Evolutionary conservation across 92 coral and sea anemone genomes (phyloP).

Genomic region (Palythoa caribaeorum): DNA sequence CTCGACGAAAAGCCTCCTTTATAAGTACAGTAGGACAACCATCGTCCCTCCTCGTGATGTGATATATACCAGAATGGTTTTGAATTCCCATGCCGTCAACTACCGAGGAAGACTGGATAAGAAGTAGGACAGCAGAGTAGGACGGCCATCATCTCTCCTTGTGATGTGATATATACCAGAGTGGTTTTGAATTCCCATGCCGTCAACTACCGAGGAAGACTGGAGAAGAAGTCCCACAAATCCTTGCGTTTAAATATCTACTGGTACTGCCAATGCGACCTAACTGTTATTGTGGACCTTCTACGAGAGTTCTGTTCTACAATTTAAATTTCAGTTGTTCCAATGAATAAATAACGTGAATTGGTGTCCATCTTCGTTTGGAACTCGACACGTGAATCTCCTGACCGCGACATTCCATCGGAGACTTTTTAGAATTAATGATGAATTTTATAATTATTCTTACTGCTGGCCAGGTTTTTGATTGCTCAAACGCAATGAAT

Average conservation of each 20-base stretch:
- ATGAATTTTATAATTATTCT: neutral
- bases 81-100: neutral
- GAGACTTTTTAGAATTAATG: neutral
- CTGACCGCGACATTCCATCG: neutral
- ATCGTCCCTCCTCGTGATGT: neutral
- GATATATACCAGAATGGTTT: neutral
- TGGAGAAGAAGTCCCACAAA: neutral
- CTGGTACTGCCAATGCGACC: neutral
- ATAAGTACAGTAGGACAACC: too few relatives aligned
- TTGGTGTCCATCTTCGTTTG: neutral
- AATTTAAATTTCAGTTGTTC: neutral
- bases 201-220: neutral
- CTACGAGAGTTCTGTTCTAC: neutral
- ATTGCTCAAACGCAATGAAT: neutral
- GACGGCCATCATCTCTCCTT: neutral
- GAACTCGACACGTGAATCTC: neutral
- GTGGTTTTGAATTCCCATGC: neutral
- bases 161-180: neutral
- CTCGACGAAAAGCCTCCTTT: too few relatives aligned
- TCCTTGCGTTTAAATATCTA: neutral
- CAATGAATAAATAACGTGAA: neutral
- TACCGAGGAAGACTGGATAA: neutral
- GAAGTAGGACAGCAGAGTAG: neutral
- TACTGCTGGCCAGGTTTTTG: constrained; percentile 26
- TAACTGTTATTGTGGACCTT: neutral